These are phyloP conservation scores for Aplysina aerophoba DNA, from an alignment of 37 sponge, comb jelly and placozoan species.

Conservation along the genomic window DNA sequence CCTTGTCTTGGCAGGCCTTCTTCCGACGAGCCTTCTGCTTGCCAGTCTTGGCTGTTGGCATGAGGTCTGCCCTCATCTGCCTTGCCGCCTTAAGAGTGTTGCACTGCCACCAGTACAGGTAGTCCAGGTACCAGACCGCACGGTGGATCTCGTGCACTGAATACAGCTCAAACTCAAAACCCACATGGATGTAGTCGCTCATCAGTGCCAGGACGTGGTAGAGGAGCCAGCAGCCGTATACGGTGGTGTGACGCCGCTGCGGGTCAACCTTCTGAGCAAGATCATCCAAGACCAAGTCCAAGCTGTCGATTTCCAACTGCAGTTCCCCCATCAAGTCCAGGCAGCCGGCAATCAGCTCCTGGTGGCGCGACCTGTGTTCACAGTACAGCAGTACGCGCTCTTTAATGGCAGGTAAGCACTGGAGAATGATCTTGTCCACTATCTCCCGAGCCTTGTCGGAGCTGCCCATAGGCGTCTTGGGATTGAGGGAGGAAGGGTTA, in stretches of 20 bases:
- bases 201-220: conserved; percentile 74
- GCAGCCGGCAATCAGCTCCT: conserved; percentile 50
- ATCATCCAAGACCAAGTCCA: conserved; percentile 60
- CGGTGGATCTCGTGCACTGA: conserved; percentile 87
- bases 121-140: conserved; percentile 96
- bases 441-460: conserved; percentile 53
- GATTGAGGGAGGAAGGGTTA: conserved; percentile 78
- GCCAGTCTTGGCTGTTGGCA: conserved; percentile 43
- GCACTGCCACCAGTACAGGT: conserved; percentile 81
- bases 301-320: conserved; percentile 72
- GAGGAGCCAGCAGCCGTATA: conserved; percentile 78
- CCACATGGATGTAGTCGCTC: conserved; percentile 85
- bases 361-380: conserved; percentile 77
- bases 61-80: conserved; percentile 29
- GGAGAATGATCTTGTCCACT: conserved; percentile 52
- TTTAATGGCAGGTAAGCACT: conserved; percentile 27
- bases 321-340: conserved; percentile 65
- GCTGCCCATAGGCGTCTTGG: conserved; percentile 59
- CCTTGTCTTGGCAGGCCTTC: conserved; percentile 44
- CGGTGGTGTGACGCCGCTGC: conserved; percentile 59
- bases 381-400: conserved; percentile 73
- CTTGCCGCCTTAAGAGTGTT: conserved; percentile 71
- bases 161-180: conserved; percentile 91
- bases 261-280: conserved; percentile 63
- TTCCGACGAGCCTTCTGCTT: conserved; percentile 67